Percentiles rank a stretch among this genome's conserved stretches.
Conservation (phyloP, 2,797 vertebrate species). For the Acanthurus lineatus region DNA sequence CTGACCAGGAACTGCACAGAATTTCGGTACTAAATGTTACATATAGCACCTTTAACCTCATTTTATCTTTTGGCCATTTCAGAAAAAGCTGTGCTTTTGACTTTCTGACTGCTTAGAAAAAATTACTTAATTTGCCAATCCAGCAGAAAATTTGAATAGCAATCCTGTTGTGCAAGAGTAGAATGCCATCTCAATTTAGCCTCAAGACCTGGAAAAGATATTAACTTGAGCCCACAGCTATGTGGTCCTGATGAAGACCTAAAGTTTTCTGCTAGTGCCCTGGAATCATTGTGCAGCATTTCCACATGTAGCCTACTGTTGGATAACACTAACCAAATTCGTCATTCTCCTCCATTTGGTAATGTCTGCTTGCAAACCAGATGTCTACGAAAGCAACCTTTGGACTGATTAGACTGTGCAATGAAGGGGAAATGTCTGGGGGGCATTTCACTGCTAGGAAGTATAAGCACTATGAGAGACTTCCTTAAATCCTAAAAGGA, state of each 20-base stretch:
- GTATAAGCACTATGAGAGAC: background rate
- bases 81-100: slow-evolving; percentile 58
- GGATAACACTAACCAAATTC: slow-evolving; percentile 63
- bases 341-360: slow-evolving; percentile 72
- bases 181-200: slow-evolving; percentile 69
- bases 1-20: too few species aligned
- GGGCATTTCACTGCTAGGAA: slow-evolving; percentile 24
- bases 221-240: slow-evolving; percentile 74
- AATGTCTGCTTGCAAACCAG: slow-evolving; percentile 71
- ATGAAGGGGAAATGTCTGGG: slow-evolving; percentile 30
- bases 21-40: too few species aligned
- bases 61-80: slow-evolving; percentile 46
- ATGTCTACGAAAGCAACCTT: slow-evolving; percentile 58
- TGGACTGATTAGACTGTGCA: slow-evolving; percentile 47
- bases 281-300: slow-evolving; percentile 69
- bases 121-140: slow-evolving; percentile 72
- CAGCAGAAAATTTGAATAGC: slow-evolving; percentile 63
- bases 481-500: background rate
- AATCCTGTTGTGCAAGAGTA: slow-evolving; percentile 54
- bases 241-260: slow-evolving; percentile 67
- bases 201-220: slow-evolving; percentile 77
- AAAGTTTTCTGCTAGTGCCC: slow-evolving; percentile 60
- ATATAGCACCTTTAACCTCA: slow-evolving; percentile 21
- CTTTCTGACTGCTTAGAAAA: slow-evolving; percentile 63
- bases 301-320: slow-evolving; percentile 66